phyloP scores from a whole-genome alignment of 2,888 invertebrate genomes.

The Lepidocyrtinus sp. region DNA sequence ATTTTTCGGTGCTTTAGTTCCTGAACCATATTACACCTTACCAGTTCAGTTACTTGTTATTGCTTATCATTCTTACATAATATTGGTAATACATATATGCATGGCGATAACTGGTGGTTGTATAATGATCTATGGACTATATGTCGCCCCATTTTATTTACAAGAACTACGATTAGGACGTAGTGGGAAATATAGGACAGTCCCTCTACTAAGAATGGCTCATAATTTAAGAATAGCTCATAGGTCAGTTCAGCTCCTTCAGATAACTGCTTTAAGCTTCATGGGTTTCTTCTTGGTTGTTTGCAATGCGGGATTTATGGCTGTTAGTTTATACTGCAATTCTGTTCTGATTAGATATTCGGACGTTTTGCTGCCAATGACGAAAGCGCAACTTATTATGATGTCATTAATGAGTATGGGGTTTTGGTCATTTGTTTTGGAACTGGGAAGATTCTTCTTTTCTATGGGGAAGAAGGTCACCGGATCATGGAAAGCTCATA shows the following conservation, averaged over 20 bases:
- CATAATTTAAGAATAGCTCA: background rate
- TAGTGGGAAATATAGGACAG: conserved; percentile 4
- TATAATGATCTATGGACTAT: background rate
- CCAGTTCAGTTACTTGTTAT: conserved; percentile 18
- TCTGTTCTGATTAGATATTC: conserved; percentile 11
- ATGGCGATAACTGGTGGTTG: background rate
- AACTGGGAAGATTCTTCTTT: conserved; percentile 3
- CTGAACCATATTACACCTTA: background rate
- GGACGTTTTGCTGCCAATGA: background rate
- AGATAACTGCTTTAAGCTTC: background rate
- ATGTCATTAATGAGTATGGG: background rate
- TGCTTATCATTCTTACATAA: background rate
- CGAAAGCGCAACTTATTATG: background rate
- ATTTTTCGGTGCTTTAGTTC: conserved; percentile 18
- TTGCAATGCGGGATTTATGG: background rate
- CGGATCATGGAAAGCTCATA: background rate
- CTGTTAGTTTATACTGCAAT: background rate
- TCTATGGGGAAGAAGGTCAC: background rate
- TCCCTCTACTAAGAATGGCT: background rate
- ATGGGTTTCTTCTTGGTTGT: background rate
- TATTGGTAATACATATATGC: background rate
- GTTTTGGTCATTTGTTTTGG: conserved; percentile 10
- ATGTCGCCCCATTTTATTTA: conserved; percentile 8
- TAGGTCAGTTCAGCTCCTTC: conserved; percentile 11
- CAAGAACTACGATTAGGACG: background rate